These are phyloP conservation scores for Cephalophus harveyi DNA, from an alignment of 2,113 vertebrate genomes.

Conservation along the genomic window DNA sequence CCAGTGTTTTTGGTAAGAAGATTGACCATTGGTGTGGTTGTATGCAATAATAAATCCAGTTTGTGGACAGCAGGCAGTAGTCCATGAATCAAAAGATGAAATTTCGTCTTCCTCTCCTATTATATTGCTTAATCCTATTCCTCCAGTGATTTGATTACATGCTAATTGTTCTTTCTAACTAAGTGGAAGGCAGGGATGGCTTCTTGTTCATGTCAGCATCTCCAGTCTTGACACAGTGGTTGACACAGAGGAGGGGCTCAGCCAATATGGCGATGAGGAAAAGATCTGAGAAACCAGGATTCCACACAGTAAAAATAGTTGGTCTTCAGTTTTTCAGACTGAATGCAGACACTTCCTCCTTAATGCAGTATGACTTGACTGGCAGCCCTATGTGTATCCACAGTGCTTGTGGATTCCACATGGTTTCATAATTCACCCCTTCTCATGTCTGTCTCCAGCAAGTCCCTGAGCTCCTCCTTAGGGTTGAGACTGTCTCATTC, in stretches of 20 bases:
- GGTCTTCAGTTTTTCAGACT: neutral
- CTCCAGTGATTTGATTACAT: neutral
- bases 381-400: neutral
- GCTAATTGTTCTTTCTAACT: neutral
- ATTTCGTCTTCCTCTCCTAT: neutral
- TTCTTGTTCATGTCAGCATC: neutral
- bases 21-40: neutral
- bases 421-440: neutral
- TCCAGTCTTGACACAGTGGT: neutral
- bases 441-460: neutral
- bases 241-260: neutral
- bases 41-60: neutral
- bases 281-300: neutral
- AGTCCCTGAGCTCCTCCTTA: neutral
- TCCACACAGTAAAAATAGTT: neutral
- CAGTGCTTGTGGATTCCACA: neutral
- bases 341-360: neutral
- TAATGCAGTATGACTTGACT: neutral
- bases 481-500: neutral
- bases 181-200: neutral
- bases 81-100: neutral
- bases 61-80: neutral
- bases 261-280: rapidly evolving
- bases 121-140: neutral
- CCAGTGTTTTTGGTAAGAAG: neutral